A percentile compares a stretch with the other conserved stretches of the same genome.
Conservation (phyloP, 2,797 vertebrate species). For the Huso huso region DNA sequence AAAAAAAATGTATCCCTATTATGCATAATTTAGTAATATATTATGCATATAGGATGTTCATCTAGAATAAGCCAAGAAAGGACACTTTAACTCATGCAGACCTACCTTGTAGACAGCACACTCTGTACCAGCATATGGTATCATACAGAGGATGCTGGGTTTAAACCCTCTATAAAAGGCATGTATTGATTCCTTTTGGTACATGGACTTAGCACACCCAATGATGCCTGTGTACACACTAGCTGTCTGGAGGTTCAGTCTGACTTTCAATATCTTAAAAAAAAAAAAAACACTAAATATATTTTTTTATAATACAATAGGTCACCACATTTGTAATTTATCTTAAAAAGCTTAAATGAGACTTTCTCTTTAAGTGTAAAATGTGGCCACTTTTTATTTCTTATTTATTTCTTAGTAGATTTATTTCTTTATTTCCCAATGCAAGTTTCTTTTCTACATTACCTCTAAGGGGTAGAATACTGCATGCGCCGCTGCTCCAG, state of each 20-base stretch:
- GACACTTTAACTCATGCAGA: background rate
- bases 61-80: background rate
- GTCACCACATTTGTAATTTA: no score
- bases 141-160: conserved; percentile 64
- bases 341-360: no score
- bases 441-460: conserved; percentile 28
- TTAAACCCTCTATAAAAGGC: conserved; percentile 65
- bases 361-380: no score
- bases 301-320: no score
- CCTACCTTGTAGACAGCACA: conserved; percentile 63
- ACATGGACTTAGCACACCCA: conserved; percentile 47
- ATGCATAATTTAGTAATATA: no score
- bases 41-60: no score
- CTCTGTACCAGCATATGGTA: conserved; percentile 64
- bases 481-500: conserved; percentile 56
- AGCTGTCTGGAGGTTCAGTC: conserved; percentile 55
- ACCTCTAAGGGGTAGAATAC: conserved; percentile 69
- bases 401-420: no score
- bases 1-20: no score
- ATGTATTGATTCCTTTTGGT: conserved; percentile 44
- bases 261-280: conserved; percentile 59
- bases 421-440: no score
- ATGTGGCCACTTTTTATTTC: no score
- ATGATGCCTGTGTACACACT: conserved; percentile 45
- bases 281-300: no score